These are phyloP conservation scores for Neuroscelio doddi DNA, from an alignment of 2,888 invertebrate species.

Conservation along the genomic window DNA sequence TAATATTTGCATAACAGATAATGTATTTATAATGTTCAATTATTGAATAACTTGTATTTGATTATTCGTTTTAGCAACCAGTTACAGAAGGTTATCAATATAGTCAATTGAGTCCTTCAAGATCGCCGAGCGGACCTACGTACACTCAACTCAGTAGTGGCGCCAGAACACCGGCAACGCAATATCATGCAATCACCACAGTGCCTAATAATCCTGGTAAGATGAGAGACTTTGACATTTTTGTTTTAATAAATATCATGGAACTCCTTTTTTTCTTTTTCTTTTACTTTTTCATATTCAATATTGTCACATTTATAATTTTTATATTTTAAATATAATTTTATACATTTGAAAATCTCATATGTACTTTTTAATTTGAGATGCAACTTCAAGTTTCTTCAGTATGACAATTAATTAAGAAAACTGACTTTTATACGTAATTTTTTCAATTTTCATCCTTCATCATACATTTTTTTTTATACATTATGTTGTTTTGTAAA, in stretches of 20 bases:
- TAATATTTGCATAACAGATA: too few species aligned
- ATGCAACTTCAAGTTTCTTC: too few species aligned
- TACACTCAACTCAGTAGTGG: constrained; percentile 86
- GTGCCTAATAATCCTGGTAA: constrained; percentile 71
- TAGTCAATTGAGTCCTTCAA: constrained; percentile 83
- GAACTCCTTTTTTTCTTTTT: constrained; percentile 6
- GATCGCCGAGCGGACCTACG: constrained; percentile 88
- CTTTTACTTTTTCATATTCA: constrained; percentile 4
- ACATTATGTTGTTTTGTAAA: too few species aligned
- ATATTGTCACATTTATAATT: not conserved
- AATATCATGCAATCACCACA: constrained; percentile 73
- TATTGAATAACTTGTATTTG: too few species aligned
- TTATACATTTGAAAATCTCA: not conserved
- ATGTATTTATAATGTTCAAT: too few species aligned
- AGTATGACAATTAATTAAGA: too few species aligned
- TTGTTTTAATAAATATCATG: too few species aligned
- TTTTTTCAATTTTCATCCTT: too few species aligned
- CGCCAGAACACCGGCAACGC: constrained; percentile 73
- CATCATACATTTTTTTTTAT: too few species aligned
- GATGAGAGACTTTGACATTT: too few species aligned
- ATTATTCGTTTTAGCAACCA: constrained; percentile 76
- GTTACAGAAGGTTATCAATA: constrained; percentile 82
- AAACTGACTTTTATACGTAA: too few species aligned
- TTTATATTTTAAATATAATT: not conserved
- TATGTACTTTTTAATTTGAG: too few species aligned